Conservation (phyloP, 2,113 vertebrate species). For the Eubucco bourcierii region DNA sequence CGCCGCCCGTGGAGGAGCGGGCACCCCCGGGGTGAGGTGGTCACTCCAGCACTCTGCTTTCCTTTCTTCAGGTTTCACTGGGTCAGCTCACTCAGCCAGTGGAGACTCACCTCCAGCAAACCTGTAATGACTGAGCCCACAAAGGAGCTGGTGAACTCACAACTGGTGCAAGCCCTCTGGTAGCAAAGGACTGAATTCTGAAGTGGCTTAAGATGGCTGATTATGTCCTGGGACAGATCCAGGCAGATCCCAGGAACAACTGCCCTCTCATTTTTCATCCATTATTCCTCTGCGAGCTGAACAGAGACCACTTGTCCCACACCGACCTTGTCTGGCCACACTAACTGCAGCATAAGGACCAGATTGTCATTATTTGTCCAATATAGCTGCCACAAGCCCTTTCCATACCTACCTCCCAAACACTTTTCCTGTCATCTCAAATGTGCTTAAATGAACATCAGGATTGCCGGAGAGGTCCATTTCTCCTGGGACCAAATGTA, state of each 20-base stretch:
- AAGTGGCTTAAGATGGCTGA: neutral
- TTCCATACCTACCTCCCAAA: neutral
- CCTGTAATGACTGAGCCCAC: fast-evolving
- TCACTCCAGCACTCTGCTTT: no score
- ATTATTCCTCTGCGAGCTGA: neutral
- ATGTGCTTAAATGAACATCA: neutral
- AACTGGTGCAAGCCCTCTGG: neutral
- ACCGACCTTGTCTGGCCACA: fast-evolving
- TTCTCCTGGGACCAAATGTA: no score
- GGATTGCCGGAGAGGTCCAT: neutral
- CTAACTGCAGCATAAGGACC: fast-evolving
- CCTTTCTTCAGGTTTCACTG: neutral
- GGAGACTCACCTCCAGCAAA: neutral
- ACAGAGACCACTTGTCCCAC: fast-evolving
- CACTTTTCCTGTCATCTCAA: neutral
- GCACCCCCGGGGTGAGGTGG: no score
- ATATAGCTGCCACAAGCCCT: neutral
- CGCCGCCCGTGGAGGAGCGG: no score
- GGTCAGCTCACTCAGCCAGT: neutral
- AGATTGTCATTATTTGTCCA: no score
- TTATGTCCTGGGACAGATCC: neutral
- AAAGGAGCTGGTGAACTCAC: neutral
- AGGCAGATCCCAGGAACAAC: neutral
- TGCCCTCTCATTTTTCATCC: neutral
- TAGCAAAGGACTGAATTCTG: neutral